Base-by-base conservation (phyloP, 2,797 vertebrate genomes). In the Diplodus sargus region DNA sequence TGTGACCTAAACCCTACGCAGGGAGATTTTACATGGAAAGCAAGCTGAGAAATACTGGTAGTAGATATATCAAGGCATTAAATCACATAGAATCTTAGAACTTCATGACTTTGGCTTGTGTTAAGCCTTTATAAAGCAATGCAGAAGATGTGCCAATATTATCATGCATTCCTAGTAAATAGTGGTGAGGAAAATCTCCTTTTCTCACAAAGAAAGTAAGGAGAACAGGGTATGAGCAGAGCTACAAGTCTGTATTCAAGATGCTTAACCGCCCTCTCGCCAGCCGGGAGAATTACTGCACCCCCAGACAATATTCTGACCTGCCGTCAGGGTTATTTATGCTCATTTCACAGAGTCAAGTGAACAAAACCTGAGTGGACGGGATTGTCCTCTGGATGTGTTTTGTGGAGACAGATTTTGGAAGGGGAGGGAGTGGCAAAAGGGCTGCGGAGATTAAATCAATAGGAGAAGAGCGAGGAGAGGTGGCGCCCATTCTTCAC, bases 381-480 rank as follows among this genome's bases (percentile, higher is more conserved):
- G 28, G 74, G 51, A 85, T 85, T 77, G 83, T 85, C 78, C 76
- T 83, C 72, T 69, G 39, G 77, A 87, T 84, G 76, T 77, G 66
- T 91, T 92, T 90, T 82, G 82, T 82, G 47, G 74, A 83, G 89
- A 91, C 77, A 79, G 61, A 89, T 93, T 89, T 34, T 59, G 25
- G 56, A 67, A 63, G 28, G 9, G 57, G 51, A 15, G 60, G 69
- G 23, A 61, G 74, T 78, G 73, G 82, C 84, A 81, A 85, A 39
- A 85, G 70, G 85, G 81, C 73, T 81, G 64, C 77, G 65, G 73
- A 84, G 84, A 93, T 91, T 87, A 90, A 93, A 92, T 94, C 90
- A 89, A 91, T 82, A 72, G 65, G 72, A 74, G 75, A 70, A 81
- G 70, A 85, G 51, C 63, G 54, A 85, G 49, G 63, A 72, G 70